Evolutionary conservation across 1,140 invertebrate species (phyloP).

Genomic region (Xylocopa sonorina): DNA sequence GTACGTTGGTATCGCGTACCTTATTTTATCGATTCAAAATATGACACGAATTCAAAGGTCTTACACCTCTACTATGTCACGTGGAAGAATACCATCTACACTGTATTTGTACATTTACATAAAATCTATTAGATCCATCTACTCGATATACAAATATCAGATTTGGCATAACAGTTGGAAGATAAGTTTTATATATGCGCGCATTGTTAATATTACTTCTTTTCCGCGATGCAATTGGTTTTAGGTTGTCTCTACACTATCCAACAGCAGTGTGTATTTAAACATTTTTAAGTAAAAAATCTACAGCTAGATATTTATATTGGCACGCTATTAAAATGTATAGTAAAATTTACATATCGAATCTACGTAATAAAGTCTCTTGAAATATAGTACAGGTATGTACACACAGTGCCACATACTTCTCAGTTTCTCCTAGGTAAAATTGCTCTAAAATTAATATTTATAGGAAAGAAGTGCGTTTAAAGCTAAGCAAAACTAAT

Average conservation of each 20-base stretch:
- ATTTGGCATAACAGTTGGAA: slow-evolving; percentile 31
- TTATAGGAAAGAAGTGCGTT: slow-evolving; percentile 40
- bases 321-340: slow-evolving; percentile 50
- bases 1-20: slow-evolving; percentile 46
- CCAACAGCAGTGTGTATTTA: slow-evolving; percentile 45
- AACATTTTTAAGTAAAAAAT: slow-evolving; percentile 56
- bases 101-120: slow-evolving; percentile 42
- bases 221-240: slow-evolving; percentile 10
- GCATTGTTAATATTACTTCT: not conserved
- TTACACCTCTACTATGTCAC: slow-evolving; percentile 15
- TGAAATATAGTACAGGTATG: slow-evolving; percentile 52
- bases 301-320: slow-evolving; percentile 56
- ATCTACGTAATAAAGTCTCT: slow-evolving; percentile 26
- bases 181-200: slow-evolving; percentile 20
- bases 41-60: slow-evolving; percentile 13
- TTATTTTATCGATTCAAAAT: slow-evolving; percentile 16
- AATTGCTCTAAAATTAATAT: slow-evolving; percentile 53
- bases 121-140: slow-evolving; percentile 39
- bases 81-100: slow-evolving; percentile 32
- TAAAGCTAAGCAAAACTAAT: slow-evolving; percentile 50
- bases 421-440: slow-evolving; percentile 58
- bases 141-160: slow-evolving; percentile 27
- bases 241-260: slow-evolving; percentile 32
- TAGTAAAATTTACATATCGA: slow-evolving; percentile 37
- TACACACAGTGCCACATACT: slow-evolving; percentile 56